Evolutionary conservation across 1,140 invertebrate species (phyloP).

Genomic region (Drosophila mojavensis): DNA sequence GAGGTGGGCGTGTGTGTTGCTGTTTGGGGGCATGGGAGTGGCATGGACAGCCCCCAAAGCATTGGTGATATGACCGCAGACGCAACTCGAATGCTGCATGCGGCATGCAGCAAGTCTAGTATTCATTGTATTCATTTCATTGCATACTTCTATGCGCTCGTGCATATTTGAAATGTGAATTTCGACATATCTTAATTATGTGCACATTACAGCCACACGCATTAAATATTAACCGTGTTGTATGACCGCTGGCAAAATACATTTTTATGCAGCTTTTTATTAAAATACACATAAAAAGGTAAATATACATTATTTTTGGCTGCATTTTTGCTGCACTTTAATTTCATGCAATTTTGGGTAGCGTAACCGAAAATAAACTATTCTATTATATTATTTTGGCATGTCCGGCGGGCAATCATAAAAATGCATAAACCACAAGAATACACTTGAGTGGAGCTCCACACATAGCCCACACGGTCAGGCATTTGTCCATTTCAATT

Average conservation of each 20-base stretch:
- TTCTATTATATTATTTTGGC: constrained; percentile 59
- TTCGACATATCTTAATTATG: constrained; percentile 68
- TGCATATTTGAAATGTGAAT: constrained; percentile 46
- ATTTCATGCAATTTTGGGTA: constrained; percentile 44
- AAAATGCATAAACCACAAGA: constrained; percentile 71
- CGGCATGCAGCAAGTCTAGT: neutral
- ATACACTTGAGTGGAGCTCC: constrained; percentile 44
- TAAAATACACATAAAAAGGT: constrained; percentile 15
- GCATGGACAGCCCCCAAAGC: neutral
- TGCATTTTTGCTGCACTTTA: neutral
- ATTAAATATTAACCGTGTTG: constrained; percentile 66
- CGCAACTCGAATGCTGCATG: constrained; percentile 1
- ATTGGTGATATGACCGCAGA: constrained; percentile 12
- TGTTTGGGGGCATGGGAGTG: neutral
- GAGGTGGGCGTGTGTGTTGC: neutral
- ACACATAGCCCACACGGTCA: constrained; percentile 13
- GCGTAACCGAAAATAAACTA: constrained; percentile 43
- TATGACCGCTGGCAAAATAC: constrained; percentile 24
- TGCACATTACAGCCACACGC: constrained; percentile 64
- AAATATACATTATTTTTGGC: neutral
- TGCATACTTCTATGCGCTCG: constrained; percentile 45
- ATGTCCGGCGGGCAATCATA: constrained; percentile 43
- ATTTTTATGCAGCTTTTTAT: constrained; percentile 20
- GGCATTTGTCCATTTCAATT: constrained; percentile 68
- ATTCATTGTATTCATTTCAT: constrained; percentile 21